Evolutionary conservation across 35 echinoderm and acorn worm genomes (phyloP).

Genomic region (Lytechinus pictus): DNA sequence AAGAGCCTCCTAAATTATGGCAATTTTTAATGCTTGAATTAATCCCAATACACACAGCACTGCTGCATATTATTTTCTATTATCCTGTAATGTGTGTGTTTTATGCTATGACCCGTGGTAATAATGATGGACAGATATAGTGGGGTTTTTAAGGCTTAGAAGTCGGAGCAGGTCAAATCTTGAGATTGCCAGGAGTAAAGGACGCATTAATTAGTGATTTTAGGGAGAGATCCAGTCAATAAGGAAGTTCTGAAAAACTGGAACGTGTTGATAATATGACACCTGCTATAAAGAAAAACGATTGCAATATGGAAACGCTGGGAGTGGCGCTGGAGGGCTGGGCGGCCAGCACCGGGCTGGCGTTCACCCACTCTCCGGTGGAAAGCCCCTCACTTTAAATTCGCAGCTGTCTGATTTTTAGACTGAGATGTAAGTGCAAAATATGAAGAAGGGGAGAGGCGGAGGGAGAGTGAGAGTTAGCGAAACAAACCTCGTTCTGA

Average conservation of each 20-base stretch:
- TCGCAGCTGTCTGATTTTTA: conserved; percentile 17
- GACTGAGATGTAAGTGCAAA: background rate
- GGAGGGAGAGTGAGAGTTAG: background rate
- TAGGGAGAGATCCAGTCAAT: background rate
- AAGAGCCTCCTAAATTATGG: background rate
- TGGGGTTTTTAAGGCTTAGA: background rate
- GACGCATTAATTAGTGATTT: conserved; percentile 6
- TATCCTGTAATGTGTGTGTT: conserved; percentile 4
- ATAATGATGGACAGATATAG: background rate
- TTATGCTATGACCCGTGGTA: background rate
- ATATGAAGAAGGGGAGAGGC: background rate
- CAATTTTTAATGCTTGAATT: background rate
- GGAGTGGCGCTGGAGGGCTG: conserved; percentile 42
- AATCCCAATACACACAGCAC: background rate
- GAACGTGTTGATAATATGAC: conserved; percentile 50
- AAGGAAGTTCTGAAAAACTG: background rate
- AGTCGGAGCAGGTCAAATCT: conserved; percentile 16
- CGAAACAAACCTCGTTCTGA: background rate
- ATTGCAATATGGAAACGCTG: background rate
- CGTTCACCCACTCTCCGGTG: conserved; percentile 21
- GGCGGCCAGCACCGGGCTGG: conserved; percentile 22
- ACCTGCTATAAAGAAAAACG: conserved; percentile 44
- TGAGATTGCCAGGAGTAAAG: background rate
- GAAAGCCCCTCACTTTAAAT: background rate
- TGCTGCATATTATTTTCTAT: background rate